phyloP scores from a whole-genome alignment of 1,140 invertebrate species.

The Microplitis mediator region DNA sequence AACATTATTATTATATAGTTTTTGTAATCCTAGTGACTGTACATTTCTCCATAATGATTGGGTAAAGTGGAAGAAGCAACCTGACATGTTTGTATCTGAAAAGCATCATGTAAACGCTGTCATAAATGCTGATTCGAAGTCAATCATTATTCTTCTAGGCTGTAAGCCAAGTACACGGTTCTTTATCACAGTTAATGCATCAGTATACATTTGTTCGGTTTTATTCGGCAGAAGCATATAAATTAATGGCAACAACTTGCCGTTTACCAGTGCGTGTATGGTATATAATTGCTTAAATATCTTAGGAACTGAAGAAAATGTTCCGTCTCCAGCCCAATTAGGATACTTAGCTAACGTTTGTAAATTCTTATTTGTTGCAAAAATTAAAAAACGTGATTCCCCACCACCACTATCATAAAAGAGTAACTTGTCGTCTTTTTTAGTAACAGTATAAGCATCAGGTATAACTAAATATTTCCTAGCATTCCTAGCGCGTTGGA shows the following conservation, averaged over 20 bases:
- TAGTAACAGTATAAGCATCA: not conserved
- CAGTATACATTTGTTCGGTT: too few relatives aligned
- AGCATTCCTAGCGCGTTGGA: too few relatives aligned
- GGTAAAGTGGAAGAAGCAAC: conserved; percentile 1
- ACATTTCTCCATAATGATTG: conserved; percentile 6
- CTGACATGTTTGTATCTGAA: not conserved
- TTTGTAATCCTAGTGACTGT: not conserved
- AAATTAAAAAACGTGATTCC: not conserved
- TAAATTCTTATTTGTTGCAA: not conserved
- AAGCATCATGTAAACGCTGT: not conserved
- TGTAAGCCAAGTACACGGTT: not conserved
- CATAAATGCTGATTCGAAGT: conserved; percentile 9
- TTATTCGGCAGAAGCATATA: conserved; percentile 4
- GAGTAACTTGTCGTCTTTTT: not conserved
- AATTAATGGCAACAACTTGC: not conserved
- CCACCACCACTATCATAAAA: not conserved
- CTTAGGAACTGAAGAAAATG: conserved; percentile 1
- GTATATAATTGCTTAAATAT: conserved; percentile 11
- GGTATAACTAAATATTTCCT: not conserved
- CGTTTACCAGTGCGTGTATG: not conserved
- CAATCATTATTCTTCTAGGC: not conserved
- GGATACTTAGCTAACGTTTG: not conserved
- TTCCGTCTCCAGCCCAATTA: conserved; percentile 12
- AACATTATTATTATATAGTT: not conserved
- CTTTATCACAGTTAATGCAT: not conserved